Evolutionary conservation across 2,113 vertebrate species (phyloP).

Genomic region (Xyliphius kryptos): DNA sequence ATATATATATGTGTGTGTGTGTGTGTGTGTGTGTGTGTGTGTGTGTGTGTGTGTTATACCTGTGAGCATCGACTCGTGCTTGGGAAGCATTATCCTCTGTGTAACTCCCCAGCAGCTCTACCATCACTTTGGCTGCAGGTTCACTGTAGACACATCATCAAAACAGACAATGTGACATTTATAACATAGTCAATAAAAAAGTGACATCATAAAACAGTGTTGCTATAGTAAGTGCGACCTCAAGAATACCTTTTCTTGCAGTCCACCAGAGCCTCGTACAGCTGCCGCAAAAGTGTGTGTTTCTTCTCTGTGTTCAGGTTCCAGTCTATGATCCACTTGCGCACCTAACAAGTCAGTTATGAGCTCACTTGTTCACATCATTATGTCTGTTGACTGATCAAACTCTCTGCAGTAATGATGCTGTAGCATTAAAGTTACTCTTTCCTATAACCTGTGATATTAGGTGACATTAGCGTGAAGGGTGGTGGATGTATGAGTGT

Average conservation of each 20-base stretch:
- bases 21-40: too few species aligned
- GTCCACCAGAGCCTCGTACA: conserved; percentile 93
- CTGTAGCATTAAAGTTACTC: too few species aligned
- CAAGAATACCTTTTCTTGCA: conserved; percentile 86
- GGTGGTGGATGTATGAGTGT: too few species aligned
- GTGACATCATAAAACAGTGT: not conserved
- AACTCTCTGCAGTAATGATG: too few species aligned
- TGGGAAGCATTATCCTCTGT: conserved; percentile 98
- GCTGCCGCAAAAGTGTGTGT: conserved; percentile 84
- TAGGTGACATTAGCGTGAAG: too few species aligned
- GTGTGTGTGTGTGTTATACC: too few species aligned
- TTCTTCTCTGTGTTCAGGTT: conserved; percentile 92
- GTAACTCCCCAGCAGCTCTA: conserved; percentile 94
- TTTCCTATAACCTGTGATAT: too few species aligned
- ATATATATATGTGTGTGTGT: too few species aligned
- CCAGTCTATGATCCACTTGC: conserved; percentile 98
- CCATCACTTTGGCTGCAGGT: conserved; percentile 95
- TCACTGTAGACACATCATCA: too few species aligned
- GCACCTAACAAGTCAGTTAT: conserved; percentile 64
- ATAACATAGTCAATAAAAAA: not conserved
- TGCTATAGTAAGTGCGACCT: too few species aligned
- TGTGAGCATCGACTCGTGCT: conserved; percentile 92
- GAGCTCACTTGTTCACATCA: too few species aligned
- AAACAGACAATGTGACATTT: not conserved
- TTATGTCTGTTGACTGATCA: too few species aligned